These are phyloP conservation scores for Botia kubotai DNA, from an alignment of 2,797 vertebrate genomes.

Conservation along the genomic window DNA sequence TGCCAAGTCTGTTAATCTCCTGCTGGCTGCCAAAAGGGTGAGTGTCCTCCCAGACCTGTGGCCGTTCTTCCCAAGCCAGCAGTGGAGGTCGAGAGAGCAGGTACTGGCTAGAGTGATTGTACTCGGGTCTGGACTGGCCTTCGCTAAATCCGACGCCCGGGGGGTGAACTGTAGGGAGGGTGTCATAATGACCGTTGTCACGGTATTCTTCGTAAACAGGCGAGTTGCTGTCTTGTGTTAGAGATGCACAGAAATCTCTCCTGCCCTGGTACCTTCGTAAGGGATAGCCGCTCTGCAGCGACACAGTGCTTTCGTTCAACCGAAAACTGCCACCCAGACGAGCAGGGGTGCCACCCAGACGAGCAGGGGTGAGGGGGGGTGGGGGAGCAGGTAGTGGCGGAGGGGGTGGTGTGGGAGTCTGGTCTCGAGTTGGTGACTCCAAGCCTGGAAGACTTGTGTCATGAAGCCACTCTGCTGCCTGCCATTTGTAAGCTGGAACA, in stretches of 20 bases:
- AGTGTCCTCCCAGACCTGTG: constrained; percentile 72
- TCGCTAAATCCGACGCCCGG: constrained; percentile 69
- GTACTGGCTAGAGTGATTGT: constrained; percentile 69
- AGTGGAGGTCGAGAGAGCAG: constrained; percentile 78
- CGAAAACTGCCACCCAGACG: constrained; percentile 59
- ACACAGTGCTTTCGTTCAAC: constrained; percentile 72
- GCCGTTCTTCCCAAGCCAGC: constrained; percentile 71
- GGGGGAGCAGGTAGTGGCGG: constrained; percentile 47
- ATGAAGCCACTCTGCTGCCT: constrained; percentile 87
- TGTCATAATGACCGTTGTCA: constrained; percentile 80
- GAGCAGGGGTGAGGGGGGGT: constrained; percentile 33
- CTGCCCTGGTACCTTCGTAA: constrained; percentile 82
- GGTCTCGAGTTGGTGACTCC: constrained; percentile 77
- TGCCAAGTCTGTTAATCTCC: constrained; percentile 72
- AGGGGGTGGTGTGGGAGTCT: constrained; percentile 61
- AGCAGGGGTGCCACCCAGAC: neutral
- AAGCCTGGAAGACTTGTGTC: constrained; percentile 80
- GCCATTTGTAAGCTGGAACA: constrained; percentile 83
- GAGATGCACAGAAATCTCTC: constrained; percentile 56
- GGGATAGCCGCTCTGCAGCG: constrained; percentile 83
- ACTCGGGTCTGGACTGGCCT: constrained; percentile 67
- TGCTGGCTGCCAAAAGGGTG: constrained; percentile 79
- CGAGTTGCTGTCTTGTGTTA: constrained; percentile 77
- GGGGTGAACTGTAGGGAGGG: constrained; percentile 78
- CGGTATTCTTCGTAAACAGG: constrained; percentile 75